Percentiles rank a stretch among this genome's conserved stretches.
phyloP scores from a whole-genome alignment of 1,140 invertebrate species.

The Holcopasites calliopsidis region DNA sequence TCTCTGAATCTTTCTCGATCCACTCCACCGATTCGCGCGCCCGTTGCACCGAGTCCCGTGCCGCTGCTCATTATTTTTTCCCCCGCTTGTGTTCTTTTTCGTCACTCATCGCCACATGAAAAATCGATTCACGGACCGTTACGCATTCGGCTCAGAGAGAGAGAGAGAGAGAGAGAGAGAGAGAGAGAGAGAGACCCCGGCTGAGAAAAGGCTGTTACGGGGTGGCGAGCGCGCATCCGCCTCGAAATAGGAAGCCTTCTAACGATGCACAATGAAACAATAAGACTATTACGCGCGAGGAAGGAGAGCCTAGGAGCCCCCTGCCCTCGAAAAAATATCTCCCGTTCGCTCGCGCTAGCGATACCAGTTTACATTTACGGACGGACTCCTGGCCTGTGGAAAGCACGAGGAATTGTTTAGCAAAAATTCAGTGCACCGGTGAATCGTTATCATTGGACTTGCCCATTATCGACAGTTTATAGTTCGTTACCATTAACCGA shows the following conservation, averaged over 20 bases:
- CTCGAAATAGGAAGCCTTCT: conserved; percentile 42
- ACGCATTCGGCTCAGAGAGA: conserved; percentile 46
- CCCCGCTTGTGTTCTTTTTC: conserved; percentile 12
- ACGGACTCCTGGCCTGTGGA: too few relatives aligned
- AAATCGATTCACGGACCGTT: conserved; percentile 62
- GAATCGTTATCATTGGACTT: conserved; percentile 15
- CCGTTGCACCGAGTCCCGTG: conserved; percentile 25
- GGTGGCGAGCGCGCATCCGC: conserved; percentile 52
- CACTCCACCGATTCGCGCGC: not conserved
- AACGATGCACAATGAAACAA: conserved; percentile 56
- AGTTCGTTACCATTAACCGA: not conserved
- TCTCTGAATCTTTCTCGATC: not conserved
- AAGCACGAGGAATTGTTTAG: too few relatives aligned
- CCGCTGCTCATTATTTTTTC: not conserved
- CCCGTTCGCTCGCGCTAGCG: conserved; percentile 16
- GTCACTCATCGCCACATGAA: conserved; percentile 45
- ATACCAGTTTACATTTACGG: too few relatives aligned
- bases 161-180: conserved; percentile 6
- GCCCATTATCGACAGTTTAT: conserved; percentile 31
- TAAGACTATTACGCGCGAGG: conserved; percentile 49
- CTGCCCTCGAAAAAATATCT: conserved; percentile 30
- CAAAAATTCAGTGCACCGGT: not conserved
- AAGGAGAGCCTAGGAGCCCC: conserved; percentile 8
- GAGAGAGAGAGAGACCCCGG: not conserved
- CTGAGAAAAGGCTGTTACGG: conserved; percentile 45